A percentile compares a stretch with the other conserved stretches of the same genome.
Conservation (phyloP, 2,113 vertebrate genomes). For the Cephalopholis sonnerati region DNA sequence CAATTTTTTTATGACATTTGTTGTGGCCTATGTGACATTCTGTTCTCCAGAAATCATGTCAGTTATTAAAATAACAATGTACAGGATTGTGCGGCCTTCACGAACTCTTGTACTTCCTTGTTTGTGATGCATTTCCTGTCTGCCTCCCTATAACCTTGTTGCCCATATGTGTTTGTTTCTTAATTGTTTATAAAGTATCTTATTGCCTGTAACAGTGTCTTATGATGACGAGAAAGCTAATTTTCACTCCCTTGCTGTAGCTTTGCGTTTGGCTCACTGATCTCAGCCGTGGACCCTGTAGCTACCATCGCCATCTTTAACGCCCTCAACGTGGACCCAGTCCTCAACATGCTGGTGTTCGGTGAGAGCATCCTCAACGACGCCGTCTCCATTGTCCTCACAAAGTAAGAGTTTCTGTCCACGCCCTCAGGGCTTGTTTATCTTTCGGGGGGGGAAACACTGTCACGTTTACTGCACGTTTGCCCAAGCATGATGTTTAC, state of each 20-base stretch:
- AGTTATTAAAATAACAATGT: no score
- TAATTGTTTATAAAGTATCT: neutral
- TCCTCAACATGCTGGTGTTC: conserved; percentile 99
- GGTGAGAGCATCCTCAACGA: conserved; percentile 99
- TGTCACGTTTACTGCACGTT: neutral
- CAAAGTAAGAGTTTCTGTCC: conserved; percentile 88
- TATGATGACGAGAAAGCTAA: neutral
- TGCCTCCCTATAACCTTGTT: neutral
- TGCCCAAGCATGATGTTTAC: neutral
- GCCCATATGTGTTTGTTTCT: neutral
- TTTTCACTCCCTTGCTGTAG: conserved; percentile 76
- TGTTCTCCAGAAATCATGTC: no score
- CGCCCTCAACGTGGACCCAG: conserved; percentile 97
- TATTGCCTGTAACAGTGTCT: neutral
- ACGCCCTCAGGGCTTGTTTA: neutral
- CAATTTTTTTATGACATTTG: no score
- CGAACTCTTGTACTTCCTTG: neutral
- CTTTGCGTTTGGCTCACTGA: conserved; percentile 98
- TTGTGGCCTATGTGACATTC: no score
- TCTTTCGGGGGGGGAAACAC: neutral
- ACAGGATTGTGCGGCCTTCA: neutral
- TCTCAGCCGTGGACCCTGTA: conserved; percentile 98
- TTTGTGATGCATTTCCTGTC: neutral
- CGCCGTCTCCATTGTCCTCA: conserved; percentile 97
- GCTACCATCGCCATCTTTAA: conserved; percentile 99